Evolutionary conservation across 2,113 vertebrate genomes (phyloP).

Genomic region (Mormyrus iriodes): DNA sequence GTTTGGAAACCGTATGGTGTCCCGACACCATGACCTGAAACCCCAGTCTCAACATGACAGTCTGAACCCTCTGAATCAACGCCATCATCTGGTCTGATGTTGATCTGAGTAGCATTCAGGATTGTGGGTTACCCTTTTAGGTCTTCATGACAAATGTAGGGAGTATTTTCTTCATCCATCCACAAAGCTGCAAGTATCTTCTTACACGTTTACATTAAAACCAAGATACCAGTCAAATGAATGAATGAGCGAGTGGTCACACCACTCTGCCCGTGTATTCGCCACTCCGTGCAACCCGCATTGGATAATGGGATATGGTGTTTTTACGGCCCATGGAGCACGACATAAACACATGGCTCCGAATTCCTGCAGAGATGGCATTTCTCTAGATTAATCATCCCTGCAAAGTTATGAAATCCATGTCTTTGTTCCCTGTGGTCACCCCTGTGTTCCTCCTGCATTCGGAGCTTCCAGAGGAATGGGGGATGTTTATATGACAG

Average conservation of each 20-base stretch:
- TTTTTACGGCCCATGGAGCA: conserved; percentile 49
- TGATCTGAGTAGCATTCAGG: neutral
- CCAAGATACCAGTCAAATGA: neutral
- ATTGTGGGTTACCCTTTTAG: neutral
- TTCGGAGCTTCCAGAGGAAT: neutral
- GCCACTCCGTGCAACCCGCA: conserved; percentile 24
- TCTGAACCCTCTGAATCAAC: neutral
- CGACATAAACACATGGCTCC: conserved; percentile 48
- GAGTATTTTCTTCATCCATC: neutral
- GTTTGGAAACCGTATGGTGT: neutral
- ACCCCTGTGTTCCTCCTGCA: neutral
- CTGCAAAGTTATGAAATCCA: conserved; percentile 7
- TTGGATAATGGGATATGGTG: conserved; percentile 47
- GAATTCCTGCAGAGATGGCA: conserved; percentile 47
- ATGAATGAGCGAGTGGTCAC: neutral
- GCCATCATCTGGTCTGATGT: neutral
- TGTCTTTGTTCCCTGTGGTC: conserved; percentile 2
- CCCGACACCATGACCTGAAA: neutral
- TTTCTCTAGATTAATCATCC: conserved; percentile 27
- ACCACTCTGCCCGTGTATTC: neutral
- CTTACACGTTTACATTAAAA: neutral
- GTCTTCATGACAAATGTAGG: neutral
- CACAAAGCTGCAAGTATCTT: neutral
- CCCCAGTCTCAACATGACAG: neutral
- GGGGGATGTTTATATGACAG: neutral